Evolutionary conservation across 2,113 vertebrate species (phyloP).

Genomic region (Sylvia atricapilla): DNA sequence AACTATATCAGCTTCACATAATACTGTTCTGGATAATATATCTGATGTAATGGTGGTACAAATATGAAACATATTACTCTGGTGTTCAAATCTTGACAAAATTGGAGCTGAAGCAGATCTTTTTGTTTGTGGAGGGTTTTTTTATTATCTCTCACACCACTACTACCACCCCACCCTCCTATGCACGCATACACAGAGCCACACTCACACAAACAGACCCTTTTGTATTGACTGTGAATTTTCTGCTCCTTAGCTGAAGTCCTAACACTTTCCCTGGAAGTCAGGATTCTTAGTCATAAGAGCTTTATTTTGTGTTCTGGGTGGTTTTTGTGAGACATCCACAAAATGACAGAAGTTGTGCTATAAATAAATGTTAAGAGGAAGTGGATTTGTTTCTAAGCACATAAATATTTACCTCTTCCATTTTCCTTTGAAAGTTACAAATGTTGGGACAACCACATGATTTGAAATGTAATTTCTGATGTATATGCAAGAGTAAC

Average conservation of each 20-base stretch:
- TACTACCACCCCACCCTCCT: not conserved
- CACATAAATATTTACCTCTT: not conserved
- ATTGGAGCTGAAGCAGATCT: not conserved
- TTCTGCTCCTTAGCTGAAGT: not conserved
- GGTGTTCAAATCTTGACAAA: not conserved
- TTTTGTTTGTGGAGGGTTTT: not conserved
- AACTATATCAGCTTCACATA: not conserved
- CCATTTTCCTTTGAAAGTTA: not conserved
- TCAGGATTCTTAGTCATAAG: not conserved
- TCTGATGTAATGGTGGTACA: not conserved
- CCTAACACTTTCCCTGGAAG: not conserved
- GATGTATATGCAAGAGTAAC: not conserved
- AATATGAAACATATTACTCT: not conserved
- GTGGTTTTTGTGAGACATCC: not conserved
- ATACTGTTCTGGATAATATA: not conserved
- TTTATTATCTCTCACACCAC: not conserved
- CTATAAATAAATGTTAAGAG: not conserved
- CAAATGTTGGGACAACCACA: not conserved
- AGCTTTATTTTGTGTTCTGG: not conserved
- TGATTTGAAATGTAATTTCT: not conserved
- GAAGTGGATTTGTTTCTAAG: not conserved
- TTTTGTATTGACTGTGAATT: not conserved
- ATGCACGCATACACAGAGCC: no score
- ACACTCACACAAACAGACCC: not conserved
- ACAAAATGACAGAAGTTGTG: not conserved